Percentiles rank a stretch among this genome's conserved stretches.
Conservation (phyloP, 2,888 invertebrate species). For the Epinotia brunnichana region DNA sequence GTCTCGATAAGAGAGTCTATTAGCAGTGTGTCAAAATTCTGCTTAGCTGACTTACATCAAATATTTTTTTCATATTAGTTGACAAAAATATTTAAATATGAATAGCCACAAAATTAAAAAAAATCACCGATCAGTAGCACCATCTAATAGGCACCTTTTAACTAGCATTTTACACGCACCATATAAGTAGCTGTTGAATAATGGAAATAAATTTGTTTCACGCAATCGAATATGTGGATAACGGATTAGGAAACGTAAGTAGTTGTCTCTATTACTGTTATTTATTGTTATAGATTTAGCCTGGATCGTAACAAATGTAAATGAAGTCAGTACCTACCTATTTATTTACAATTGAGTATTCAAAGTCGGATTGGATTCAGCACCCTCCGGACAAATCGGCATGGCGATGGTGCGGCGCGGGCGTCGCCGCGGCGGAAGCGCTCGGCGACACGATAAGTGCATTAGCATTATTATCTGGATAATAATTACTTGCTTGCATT, state of each 20-base stretch:
- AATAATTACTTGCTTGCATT: slow-evolving; percentile 83
- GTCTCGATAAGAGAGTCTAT: neutral
- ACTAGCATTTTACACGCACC: slow-evolving; percentile 54
- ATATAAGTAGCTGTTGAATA: slow-evolving; percentile 57
- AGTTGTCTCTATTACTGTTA: slow-evolving; percentile 42
- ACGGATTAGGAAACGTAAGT: slow-evolving; percentile 55
- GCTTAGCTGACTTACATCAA: neutral
- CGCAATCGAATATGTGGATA: slow-evolving; percentile 56
- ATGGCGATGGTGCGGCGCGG: slow-evolving; percentile 53
- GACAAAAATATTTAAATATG: neutral
- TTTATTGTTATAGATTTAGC: neutral
- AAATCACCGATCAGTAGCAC: slow-evolving; percentile 36
- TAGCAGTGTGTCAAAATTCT: neutral
- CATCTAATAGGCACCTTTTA: slow-evolving; percentile 46
- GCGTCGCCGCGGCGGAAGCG: slow-evolving; percentile 72
- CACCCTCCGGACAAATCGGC: slow-evolving; percentile 49
- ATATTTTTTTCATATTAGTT: neutral
- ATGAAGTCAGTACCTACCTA: slow-evolving; percentile 14
- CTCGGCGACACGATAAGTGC: slow-evolving; percentile 82
- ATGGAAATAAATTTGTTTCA: slow-evolving; percentile 60
- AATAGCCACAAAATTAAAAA: neutral
- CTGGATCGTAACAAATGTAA: neutral
- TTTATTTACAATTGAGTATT: slow-evolving; percentile 21
- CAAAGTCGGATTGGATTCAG: slow-evolving; percentile 43
- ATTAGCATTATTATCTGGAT: slow-evolving; percentile 84